Base-by-base conservation (phyloP, 2,888 invertebrate genomes). In the Embidobia sp. region DNA sequence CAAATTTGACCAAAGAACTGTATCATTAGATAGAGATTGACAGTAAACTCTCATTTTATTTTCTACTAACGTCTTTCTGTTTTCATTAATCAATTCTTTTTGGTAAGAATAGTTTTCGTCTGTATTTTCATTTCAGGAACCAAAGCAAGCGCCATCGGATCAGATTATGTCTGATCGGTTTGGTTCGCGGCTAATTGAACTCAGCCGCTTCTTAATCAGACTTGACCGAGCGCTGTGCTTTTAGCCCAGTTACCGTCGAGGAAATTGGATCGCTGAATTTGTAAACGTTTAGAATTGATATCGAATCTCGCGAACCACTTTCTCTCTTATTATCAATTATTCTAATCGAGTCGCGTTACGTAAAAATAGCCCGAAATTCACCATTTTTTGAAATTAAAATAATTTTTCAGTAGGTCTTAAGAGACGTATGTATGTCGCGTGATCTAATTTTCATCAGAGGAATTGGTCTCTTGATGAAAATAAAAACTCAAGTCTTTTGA, bases 121-220 rank as follows among this genome's bases (percentile, higher is more conserved):
- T 7, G 5, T 29, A n/a, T 29, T 8, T 29, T 29, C 8, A 8
- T 8, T 29, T n/a, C 2, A 29, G 8, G 15, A 35, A 7, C 11
- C 35, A 35, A 15, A 35, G 11, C 35, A 7, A 3, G 35, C 35
- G 13, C 11, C 42, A 22, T 13, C 26, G 8, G 15, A 15, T 46
- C 27, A 27, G 44, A 46, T 46, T 46, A 46, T 27, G 27, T 27
- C 22, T 46, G 44, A 46, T 46, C 44, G 18, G 11, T 44, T 19
- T 27, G 2, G 16, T 27, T 27, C 48, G 18, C 10, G 29, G 29
- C 48, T 46, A 46, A 48, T 29, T 31, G 48, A 48, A 48, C 48
- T n/a, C 48, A 48, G 48, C 16, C 48, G 7, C 48, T 16, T 29
- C 48, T 48, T 31, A 48, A 48, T 29, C 29, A 31, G 46, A 46